Evolutionary conservation across 2,888 invertebrate genomes (phyloP).

Genomic region (Tipula vernalis): DNA sequence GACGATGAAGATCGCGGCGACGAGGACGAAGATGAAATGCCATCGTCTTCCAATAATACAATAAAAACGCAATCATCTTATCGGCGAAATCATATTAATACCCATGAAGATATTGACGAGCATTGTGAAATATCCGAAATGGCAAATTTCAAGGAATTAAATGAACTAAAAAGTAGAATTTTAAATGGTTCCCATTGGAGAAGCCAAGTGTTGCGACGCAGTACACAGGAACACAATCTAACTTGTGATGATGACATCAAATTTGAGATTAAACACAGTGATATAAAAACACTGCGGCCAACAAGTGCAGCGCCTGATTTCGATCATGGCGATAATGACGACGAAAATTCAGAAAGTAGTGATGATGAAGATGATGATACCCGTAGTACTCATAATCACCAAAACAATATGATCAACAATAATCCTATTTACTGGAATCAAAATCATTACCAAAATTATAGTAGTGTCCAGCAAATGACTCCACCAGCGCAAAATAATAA

Average conservation of each 20-base stretch:
- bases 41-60: slow-evolving; percentile 20
- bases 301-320: not conserved
- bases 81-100: not conserved
- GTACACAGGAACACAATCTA: slow-evolving; percentile 17
- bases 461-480: slow-evolving; percentile 14
- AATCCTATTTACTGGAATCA: slow-evolving; percentile 6
- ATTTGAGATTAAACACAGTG: slow-evolving; percentile 22
- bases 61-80: slow-evolving; percentile 16
- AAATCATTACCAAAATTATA: slow-evolving; percentile 9
- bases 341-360: slow-evolving; percentile 44
- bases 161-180: slow-evolving; percentile 19
- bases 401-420: not conserved
- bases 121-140: slow-evolving; percentile 19
- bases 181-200: slow-evolving; percentile 19
- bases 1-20: slow-evolving; percentile 13
- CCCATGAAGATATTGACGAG: slow-evolving; percentile 15
- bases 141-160: slow-evolving; percentile 19
- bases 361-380: slow-evolving; percentile 39
- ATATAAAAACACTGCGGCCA: slow-evolving; percentile 21
- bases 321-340: slow-evolving; percentile 24
- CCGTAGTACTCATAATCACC: not conserved
- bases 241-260: slow-evolving; percentile 22
- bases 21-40: slow-evolving; percentile 17
- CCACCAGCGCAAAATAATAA: slow-evolving; percentile 17
- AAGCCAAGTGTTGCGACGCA: slow-evolving; percentile 17